Percentiles rank a stretch among this genome's conserved stretches.
These are phyloP conservation scores for Antheraea mylitta DNA, from an alignment of 1,140 invertebrate genomes.

Conservation along the genomic window DNA sequence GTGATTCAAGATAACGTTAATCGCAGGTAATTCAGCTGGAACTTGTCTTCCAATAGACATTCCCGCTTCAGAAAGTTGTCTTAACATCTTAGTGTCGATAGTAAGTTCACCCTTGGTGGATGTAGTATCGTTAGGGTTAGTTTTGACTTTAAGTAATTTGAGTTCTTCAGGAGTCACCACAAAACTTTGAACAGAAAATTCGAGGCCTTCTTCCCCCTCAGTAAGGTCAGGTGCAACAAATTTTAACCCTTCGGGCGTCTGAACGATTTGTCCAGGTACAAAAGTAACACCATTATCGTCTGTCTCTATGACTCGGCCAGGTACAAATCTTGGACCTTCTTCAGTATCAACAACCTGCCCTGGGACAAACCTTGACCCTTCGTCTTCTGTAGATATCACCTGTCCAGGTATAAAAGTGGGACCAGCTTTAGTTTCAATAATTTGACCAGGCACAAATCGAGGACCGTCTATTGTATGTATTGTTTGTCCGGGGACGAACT, in stretches of 20 bases:
- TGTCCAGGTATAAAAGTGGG: slow-evolving; percentile 87
- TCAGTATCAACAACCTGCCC: slow-evolving; percentile 87
- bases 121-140: slow-evolving; percentile 77
- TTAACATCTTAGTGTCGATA: slow-evolving; percentile 84
- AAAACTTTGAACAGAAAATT: slow-evolving; percentile 88
- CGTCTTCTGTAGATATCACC: slow-evolving; percentile 85
- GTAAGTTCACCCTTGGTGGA: slow-evolving; percentile 80
- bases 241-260: slow-evolving; percentile 84
- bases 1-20: slow-evolving; percentile 81
- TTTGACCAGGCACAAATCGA: slow-evolving; percentile 85
- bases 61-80: slow-evolving; percentile 84
- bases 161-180: slow-evolving; percentile 86
- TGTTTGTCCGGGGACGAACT: slow-evolving; percentile 86
- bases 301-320: slow-evolving; percentile 84
- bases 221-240: slow-evolving; percentile 85
- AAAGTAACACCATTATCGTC: slow-evolving; percentile 84
- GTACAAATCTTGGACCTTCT: slow-evolving; percentile 86
- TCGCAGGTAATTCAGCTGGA: slow-evolving; percentile 80
- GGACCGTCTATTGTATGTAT: slow-evolving; percentile 84
- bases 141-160: slow-evolving; percentile 81
- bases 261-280: slow-evolving; percentile 85
- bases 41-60: slow-evolving; percentile 85
- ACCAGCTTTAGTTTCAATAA: slow-evolving; percentile 85
- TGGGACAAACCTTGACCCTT: slow-evolving; percentile 85
- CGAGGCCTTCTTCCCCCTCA: slow-evolving; percentile 83